Base-by-base conservation (phyloP, 2,888 invertebrate genomes). In the Aricia artaxerxes region DNA sequence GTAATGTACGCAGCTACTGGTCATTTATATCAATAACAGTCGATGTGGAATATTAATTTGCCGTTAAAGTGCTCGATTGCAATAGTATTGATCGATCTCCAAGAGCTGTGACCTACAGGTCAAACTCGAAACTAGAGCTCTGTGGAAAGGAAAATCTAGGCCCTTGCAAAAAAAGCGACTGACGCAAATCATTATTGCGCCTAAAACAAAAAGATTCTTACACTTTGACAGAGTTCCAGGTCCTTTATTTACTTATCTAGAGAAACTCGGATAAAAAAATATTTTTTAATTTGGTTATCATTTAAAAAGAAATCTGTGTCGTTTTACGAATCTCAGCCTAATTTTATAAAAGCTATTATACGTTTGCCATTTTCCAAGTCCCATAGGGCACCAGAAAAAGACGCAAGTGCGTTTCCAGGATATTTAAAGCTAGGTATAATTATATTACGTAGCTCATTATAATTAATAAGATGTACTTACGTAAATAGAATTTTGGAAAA, bases 81-180 rank as follows among this genome's bases (percentile, higher is more conserved):
- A 69, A 69, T 69, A 69, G 69, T 69, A 69, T 69, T 69, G 69
- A 69, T 69, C 69, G 69, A 5, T 9, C 69, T 38, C 69, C 35
- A 38, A 69, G 64, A 69, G 69, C 69, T 69, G 69, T 38, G 69
- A 69, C 69, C 69, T 38, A 16, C 13, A 69, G 69, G 69, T 69
- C 69, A 69, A 69, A 69, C 69, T 35, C 16, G 69, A 69, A 35
- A 38, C 69, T 38, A 13, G 35, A 69, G 69, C 69, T 69, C 69
- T 69, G 69, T 13, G 35, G 31, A 69, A 69, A 69, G 35, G 31
- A 69, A 69, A 69, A 35, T 13, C 69, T 69, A 69, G 69, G 64
- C 7, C 64, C 13, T 11, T 35, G 69, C 69, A 69, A 35, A 4
- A 31, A 69, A 4, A 4, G 24, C 4, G 11, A 4, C 35, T 4